Evolutionary conservation across 2,113 vertebrate genomes (phyloP).

Genomic region (Martes martes): DNA sequence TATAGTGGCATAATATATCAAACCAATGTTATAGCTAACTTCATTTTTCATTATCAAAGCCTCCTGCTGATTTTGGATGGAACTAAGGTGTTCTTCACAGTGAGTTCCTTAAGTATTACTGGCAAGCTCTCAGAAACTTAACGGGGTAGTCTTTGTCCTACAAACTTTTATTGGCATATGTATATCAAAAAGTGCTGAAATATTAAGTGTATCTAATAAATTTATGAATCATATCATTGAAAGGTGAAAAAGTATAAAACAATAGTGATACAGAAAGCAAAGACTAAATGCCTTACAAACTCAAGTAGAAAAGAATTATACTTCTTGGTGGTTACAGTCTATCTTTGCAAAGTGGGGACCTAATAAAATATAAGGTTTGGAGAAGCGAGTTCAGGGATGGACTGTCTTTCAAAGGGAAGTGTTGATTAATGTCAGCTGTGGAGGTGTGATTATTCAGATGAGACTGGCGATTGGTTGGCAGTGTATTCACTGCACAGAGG

Average conservation of each 20-base stretch:
- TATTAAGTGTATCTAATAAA: not conserved
- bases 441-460: not conserved
- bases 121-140: not conserved
- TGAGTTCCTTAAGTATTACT: not conserved
- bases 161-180: not conserved
- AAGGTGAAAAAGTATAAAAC: not conserved
- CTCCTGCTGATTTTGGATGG: not conserved
- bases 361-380: not conserved
- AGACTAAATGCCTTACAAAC: not conserved
- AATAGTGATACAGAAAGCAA: not conserved
- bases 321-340: not conserved
- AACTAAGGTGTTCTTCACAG: not conserved
- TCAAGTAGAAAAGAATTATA: not conserved
- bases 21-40: not conserved
- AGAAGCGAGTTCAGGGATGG: no score
- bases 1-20: not conserved
- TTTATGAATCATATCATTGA: not conserved
- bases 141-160: not conserved
- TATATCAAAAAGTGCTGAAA: not conserved
- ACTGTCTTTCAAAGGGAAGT: not conserved
- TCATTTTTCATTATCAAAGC: not conserved
- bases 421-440: not conserved
- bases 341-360: not conserved
- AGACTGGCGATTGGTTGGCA: not conserved
- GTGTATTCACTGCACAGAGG: not conserved